These are phyloP conservation scores for Hemaris fuciformis DNA, from an alignment of 2,888 invertebrate species.

Conservation along the genomic window DNA sequence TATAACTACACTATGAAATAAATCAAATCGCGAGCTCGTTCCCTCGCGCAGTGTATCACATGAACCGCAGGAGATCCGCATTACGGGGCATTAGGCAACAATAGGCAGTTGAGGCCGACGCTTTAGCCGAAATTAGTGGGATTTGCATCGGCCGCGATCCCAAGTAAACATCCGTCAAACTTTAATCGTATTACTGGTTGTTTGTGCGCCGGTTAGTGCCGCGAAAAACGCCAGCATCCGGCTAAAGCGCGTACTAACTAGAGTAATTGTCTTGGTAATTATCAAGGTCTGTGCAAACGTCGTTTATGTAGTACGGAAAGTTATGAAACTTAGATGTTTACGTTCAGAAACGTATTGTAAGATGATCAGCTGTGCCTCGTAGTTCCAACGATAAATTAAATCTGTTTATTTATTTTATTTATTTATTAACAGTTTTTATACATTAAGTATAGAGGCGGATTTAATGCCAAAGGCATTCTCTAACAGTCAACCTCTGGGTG, in stretches of 20 bases:
- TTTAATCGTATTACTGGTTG: slow-evolving; percentile 1
- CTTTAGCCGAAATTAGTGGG: background rate
- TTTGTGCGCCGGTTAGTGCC: background rate
- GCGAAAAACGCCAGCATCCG: background rate
- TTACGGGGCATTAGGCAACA: background rate
- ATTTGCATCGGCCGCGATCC: background rate
- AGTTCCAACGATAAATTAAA: too few relatives aligned
- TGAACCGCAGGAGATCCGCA: background rate
- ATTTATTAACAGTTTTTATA: too few relatives aligned
- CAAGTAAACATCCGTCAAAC: background rate
- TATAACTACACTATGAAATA: background rate
- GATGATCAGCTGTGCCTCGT: too few relatives aligned
- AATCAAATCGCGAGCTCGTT: too few relatives aligned
- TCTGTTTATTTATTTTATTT: too few relatives aligned
- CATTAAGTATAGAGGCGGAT: too few relatives aligned
- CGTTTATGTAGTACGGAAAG: background rate
- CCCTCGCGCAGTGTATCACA: background rate
- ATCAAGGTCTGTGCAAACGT: too few relatives aligned
- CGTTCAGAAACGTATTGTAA: too few relatives aligned
- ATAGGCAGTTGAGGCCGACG: background rate
- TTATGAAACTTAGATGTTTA: background rate
- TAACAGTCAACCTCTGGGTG: too few relatives aligned
- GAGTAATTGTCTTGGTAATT: too few relatives aligned
- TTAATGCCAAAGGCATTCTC: too few relatives aligned
- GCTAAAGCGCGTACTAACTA: background rate